These are phyloP conservation scores for Crambe crambe DNA, from an alignment of 37 sponge, comb jelly and placozoan species.

Conservation along the genomic window DNA sequence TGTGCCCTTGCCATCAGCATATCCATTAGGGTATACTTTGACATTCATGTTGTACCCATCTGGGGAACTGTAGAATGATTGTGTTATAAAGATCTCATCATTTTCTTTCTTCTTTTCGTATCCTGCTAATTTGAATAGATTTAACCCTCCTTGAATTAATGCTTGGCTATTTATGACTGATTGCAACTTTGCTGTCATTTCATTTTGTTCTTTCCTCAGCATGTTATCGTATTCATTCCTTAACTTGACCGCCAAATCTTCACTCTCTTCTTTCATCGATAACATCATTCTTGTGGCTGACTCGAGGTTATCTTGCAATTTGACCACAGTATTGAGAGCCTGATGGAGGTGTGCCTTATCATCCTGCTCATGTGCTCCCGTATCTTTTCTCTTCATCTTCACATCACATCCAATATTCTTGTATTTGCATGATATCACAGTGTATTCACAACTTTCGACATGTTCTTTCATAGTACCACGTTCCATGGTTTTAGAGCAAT, in stretches of 20 bases:
- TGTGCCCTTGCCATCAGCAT: no score
- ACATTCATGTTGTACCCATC: conserved; percentile 40
- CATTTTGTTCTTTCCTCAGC: no score
- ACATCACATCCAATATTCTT: conserved; percentile 23
- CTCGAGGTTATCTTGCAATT: background rate
- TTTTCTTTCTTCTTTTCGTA: background rate
- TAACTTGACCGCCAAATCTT: no score
- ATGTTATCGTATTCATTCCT: no score
- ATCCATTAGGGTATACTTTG: conserved; percentile 13
- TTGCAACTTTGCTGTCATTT: no score
- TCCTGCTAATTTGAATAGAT: background rate
- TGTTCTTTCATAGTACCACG: conserved; percentile 5
- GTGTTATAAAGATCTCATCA: background rate
- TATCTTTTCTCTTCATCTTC: background rate
- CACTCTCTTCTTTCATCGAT: background rate
- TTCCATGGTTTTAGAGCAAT: background rate
- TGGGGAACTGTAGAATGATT: conserved; percentile 5
- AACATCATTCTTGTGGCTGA: background rate
- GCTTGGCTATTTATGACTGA: no score
- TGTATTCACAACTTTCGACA: background rate
- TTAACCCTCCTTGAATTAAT: background rate
- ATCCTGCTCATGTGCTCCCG: conserved; percentile 13
- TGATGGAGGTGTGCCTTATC: background rate
- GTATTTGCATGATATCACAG: conserved; percentile 19
- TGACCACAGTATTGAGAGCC: background rate